Evolutionary conservation across 2,888 invertebrate species (phyloP).

Genomic region (Trachelus iudaicus): DNA sequence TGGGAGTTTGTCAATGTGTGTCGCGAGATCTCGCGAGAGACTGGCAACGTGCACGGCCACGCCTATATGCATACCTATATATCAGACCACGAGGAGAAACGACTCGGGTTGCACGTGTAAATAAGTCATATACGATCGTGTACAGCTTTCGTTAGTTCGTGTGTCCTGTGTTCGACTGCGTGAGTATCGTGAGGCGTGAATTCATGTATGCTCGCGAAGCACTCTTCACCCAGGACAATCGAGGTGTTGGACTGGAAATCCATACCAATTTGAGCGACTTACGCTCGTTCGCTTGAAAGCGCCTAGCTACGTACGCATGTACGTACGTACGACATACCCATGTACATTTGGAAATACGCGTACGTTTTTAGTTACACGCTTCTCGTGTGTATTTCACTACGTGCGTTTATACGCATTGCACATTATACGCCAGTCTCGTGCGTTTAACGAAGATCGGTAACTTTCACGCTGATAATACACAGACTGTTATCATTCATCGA

Average conservation of each 20-base stretch:
- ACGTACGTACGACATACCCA: not conserved
- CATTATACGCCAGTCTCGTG: not conserved
- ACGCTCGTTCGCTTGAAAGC: conserved; percentile 55
- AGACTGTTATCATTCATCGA: not conserved
- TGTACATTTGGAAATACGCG: not conserved
- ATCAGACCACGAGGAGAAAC: not conserved
- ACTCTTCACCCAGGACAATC: conserved; percentile 63
- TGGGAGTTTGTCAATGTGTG: conserved; percentile 6
- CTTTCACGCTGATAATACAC: not conserved
- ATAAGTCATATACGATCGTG: conserved; percentile 1
- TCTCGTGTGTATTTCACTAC: not conserved
- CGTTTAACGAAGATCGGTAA: not conserved
- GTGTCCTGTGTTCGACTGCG: conserved; percentile 19
- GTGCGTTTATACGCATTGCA: not conserved
- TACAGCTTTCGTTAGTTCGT: conserved; percentile 1
- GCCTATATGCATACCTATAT: not conserved
- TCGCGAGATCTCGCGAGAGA: not conserved
- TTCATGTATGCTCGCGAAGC: conserved; percentile 60
- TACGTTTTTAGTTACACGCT: not conserved
- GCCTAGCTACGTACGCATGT: conserved; percentile 20
- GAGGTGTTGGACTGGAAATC: conserved; percentile 66
- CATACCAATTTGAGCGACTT: conserved; percentile 64
- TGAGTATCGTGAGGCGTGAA: conserved; percentile 50
- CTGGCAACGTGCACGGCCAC: not conserved
- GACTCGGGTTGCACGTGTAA: conserved; percentile 27